A percentile compares a stretch with the other conserved stretches of the same genome.
phyloP scores from a whole-genome alignment of 2,888 invertebrate genomes.

The Drepana falcataria region DNA sequence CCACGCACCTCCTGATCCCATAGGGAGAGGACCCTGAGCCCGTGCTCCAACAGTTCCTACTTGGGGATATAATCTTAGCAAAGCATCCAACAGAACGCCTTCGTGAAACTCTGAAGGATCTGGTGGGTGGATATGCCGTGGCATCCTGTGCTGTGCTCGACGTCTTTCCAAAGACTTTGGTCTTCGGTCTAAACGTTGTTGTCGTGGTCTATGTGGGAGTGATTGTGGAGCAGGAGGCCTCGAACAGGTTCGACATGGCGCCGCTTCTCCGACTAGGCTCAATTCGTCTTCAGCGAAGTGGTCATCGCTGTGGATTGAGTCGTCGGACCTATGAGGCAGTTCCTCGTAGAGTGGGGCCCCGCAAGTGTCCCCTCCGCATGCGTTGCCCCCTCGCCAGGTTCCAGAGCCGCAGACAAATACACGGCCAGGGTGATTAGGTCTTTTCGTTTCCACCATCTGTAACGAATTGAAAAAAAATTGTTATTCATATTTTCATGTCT shows the following conservation, averaged over 20 bases:
- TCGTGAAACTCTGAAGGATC: conserved; percentile 89
- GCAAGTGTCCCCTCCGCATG: conserved; percentile 61
- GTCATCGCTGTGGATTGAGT: conserved; percentile 84
- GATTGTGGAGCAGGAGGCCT: conserved; percentile 70
- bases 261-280: conserved; percentile 73
- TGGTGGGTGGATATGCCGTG: conserved; percentile 80
- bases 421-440: conserved; percentile 77
- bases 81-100: conserved; percentile 86
- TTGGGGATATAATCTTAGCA: conserved; percentile 84
- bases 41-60: conserved; percentile 82
- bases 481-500: no score
- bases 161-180: conserved; percentile 76
- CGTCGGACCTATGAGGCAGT: conserved; percentile 81
- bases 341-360: conserved; percentile 91
- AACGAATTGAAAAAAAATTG: conserved; percentile 32
- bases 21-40: conserved; percentile 59
- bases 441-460: conserved; percentile 86
- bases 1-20: conserved; percentile 83
- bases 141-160: conserved; percentile 67
- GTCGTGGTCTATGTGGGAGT: conserved; percentile 79
- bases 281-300: conserved; percentile 92
- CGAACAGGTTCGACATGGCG: conserved; percentile 71
- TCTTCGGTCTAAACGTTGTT: conserved; percentile 78
- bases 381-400: conserved; percentile 78
- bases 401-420: conserved; percentile 83